Evolutionary conservation across 2,888 invertebrate genomes (phyloP).

Genomic region (Tetanocera ferruginea): DNA sequence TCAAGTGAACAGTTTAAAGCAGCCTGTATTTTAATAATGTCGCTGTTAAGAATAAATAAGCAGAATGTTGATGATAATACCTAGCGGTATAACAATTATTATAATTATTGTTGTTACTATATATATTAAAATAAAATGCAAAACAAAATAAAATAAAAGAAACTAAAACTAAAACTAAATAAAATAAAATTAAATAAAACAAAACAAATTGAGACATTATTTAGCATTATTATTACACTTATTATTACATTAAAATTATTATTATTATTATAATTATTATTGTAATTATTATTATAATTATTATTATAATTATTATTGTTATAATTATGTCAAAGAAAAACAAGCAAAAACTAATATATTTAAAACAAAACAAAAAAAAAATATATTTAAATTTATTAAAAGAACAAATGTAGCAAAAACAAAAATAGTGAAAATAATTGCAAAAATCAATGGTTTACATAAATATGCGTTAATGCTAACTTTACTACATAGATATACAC

Average conservation of each 20-base stretch:
- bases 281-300: not conserved
- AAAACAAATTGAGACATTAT: slow-evolving; percentile 23
- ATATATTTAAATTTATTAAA: slow-evolving; percentile 4
- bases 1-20: no score
- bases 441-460: no score
- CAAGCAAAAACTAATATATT: slow-evolving; percentile 45
- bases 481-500: no score
- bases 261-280: not conserved
- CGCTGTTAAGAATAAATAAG: no score
- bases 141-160: slow-evolving; percentile 8
- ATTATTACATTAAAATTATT: slow-evolving; percentile 20
- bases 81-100: slow-evolving; percentile 18
- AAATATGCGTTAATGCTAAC: no score
- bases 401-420: slow-evolving; percentile 22
- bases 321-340: slow-evolving; percentile 19
- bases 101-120: slow-evolving; percentile 40
- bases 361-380: slow-evolving; percentile 7
- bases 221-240: slow-evolving; percentile 13
- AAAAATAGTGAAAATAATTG: slow-evolving; percentile 23
- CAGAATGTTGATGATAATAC: slow-evolving; percentile 15
- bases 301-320: slow-evolving; percentile 14
- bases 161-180: not conserved
- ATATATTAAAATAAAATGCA: slow-evolving; percentile 47
- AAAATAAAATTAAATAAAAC: slow-evolving; percentile 20
- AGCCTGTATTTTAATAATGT: no score